Base-by-base conservation (phyloP, 2,888 invertebrate genomes). In the Patella pellucida region DNA sequence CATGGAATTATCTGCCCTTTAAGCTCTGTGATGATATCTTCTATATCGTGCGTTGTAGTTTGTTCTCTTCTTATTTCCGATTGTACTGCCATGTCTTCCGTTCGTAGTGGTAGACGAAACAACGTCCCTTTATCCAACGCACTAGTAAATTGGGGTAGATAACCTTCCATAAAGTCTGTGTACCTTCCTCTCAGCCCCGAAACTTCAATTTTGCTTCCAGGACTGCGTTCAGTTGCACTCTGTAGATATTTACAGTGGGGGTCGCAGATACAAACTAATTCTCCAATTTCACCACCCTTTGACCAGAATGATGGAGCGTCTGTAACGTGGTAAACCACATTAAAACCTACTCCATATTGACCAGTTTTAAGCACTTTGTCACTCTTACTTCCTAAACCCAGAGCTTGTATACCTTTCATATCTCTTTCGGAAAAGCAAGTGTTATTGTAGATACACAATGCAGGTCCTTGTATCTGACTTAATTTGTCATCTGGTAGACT, bases 331-430 rank as follows among this genome's bases (percentile, higher is more conserved):
- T 90, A 90, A 7, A 90, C 90, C 41, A 85, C 86, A 79, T 89
- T 90, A 78, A 90, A 90, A 0, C 90, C 90, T 27, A 90, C 87
- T 41, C 90, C 90, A 83, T 87, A 90, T 72, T 89, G 87, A 4
- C 90, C 90, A 0, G 87, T 88, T 76, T 88, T 88, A 74, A 85
- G 81, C 5, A 87, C 84, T 76, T 89, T 89, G n/a, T 81, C 77
- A n/a, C 79, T 72, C 79, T 89, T 89, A 75, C 87, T 87, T 5
- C 90, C 89, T 52, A 84, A 81, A 3, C 90, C 89, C 2, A 89
- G 84, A 56, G 83, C 81, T 68, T 87, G 87, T 68, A 90, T 89
- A 27, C 89, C 89, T 71, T 80, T 74, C 7, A 90, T 73, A 76
- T 90, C 89, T 52, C 74, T 75, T 56, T 85, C 79, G 14, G 84